Evolutionary conservation across 2,797 vertebrate species (phyloP).

Genomic region (Ateles fusciceps): DNA sequence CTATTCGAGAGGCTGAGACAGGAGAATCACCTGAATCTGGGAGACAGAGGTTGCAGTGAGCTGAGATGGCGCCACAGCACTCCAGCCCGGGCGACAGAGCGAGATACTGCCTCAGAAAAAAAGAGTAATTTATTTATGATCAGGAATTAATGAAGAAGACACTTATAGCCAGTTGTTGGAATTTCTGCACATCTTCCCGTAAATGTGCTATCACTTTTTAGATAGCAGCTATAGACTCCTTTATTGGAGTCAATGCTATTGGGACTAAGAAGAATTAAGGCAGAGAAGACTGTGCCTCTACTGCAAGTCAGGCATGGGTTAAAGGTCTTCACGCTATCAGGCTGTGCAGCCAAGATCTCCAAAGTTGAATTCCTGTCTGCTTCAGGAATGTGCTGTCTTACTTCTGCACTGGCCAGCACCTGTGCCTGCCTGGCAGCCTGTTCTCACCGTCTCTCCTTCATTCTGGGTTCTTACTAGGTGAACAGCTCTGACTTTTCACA

Average conservation of each 20-base stretch:
- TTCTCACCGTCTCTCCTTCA: rapidly evolving
- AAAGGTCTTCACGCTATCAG: background rate
- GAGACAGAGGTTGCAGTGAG: background rate
- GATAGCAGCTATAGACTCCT: background rate
- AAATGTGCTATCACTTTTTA: background rate
- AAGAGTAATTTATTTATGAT: background rate
- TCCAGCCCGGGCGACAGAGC: background rate
- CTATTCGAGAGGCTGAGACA: background rate
- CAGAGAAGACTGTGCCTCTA: background rate
- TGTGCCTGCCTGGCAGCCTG: background rate
- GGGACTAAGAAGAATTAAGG: background rate
- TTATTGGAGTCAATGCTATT: background rate
- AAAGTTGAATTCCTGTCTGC: rapidly evolving
- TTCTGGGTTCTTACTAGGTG: background rate
- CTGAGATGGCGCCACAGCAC: background rate
- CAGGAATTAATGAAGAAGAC: background rate
- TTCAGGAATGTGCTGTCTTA: background rate
- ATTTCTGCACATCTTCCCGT: background rate
- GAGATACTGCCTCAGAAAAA: background rate
- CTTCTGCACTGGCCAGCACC: background rate
- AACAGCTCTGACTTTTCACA: background rate
- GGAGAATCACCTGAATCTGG: background rate
- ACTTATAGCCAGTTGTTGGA: no score
- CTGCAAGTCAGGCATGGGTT: background rate
- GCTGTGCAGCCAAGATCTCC: background rate